Base-by-base conservation (phyloP, 2,888 invertebrate genomes). In the Clunio marinus region DNA sequence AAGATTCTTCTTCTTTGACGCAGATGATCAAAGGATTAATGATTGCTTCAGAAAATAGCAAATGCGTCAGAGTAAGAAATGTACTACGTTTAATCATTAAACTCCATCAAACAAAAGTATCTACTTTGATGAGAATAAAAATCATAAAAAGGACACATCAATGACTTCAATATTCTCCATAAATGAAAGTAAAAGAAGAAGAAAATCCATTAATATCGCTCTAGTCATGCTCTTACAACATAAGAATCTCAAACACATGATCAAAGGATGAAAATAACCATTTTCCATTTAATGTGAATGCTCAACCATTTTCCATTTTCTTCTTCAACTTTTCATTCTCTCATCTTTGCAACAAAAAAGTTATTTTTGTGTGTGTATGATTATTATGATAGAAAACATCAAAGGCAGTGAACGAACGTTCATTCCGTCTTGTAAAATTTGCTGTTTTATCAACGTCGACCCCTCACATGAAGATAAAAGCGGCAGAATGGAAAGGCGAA, bases 221-320 rank as follows among this genome's bases (percentile, higher is more conserved):
- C 41, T n/a, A 15, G 41, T 41, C n/a, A n/a, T n/a, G 41, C 10
- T 15, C 10, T 5, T 10, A 41, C 10, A 15, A n/a, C 10, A 41
- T 41, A 41, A 41, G 41, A 41, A 41, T 20, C 59, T 15, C 10
- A 27, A 32, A 59, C 32, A 59, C 59, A 59, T 17, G 59, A 32
- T 59, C 59, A 59, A 32, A 32, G 20, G 28, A 51, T 25, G 24
- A 25, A 28, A 59, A 59, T 59, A 59, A 59, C 59, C 59, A 59
- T 59, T 59, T 59, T 59, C 59, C 59, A 59, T 59, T 20, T 22
- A 41, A 41, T 15, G 41, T 41, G 41, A 41, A 41, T 41, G 41
- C 41, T n/a, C 41, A 41, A 41, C 41, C 41, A 41, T 41, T 41
- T 41, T 41, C 41, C 10, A n/a, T 41, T 41, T 15, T n/a, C 41